Conservation (phyloP, 2,888 invertebrate species). For the Lasioglossum pauxillum region DNA sequence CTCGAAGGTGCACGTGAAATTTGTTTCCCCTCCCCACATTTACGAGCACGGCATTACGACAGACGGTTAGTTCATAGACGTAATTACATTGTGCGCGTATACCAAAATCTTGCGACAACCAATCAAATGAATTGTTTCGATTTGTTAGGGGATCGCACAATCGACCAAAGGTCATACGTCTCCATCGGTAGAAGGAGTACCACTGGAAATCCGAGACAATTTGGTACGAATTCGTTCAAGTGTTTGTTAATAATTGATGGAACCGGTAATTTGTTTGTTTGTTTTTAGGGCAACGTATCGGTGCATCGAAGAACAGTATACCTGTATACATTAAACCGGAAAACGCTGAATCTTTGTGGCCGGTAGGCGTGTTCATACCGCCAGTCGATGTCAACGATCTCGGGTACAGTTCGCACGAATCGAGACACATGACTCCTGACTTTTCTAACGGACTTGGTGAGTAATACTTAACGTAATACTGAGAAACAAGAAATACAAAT, state of each 20-base stretch:
- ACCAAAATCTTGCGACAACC: background rate
- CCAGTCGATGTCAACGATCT: slow-evolving; percentile 84
- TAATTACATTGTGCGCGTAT: slow-evolving; percentile 25
- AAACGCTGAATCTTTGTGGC: slow-evolving; percentile 86
- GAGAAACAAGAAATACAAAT: background rate
- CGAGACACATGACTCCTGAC: slow-evolving; percentile 82
- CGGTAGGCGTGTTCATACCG: slow-evolving; percentile 86
- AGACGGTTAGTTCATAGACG: slow-evolving; percentile 72
- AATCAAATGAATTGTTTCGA: slow-evolving; percentile 30
- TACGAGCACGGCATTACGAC: slow-evolving; percentile 80
- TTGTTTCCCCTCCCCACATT: slow-evolving; percentile 80
- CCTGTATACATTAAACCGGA: slow-evolving; percentile 42
- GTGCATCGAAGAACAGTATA: slow-evolving; percentile 7
- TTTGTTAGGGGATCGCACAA: slow-evolving; percentile 75
- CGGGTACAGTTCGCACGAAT: slow-evolving; percentile 81
- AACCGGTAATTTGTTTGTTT: background rate
- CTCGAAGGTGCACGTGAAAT: slow-evolving; percentile 79
- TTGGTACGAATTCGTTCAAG: slow-evolving; percentile 60
- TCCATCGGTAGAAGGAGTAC: slow-evolving; percentile 76
- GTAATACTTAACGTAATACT: no score
- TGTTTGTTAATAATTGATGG: background rate
- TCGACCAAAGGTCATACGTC: slow-evolving; percentile 78
- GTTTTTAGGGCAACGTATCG: slow-evolving; percentile 47
- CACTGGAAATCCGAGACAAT: slow-evolving; percentile 53
- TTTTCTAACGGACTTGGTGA: slow-evolving; percentile 84